Percentiles rank a stretch among this genome's conserved stretches.
phyloP scores from a whole-genome alignment of 2,888 invertebrate genomes.

The Maniola hyperantus region DNA sequence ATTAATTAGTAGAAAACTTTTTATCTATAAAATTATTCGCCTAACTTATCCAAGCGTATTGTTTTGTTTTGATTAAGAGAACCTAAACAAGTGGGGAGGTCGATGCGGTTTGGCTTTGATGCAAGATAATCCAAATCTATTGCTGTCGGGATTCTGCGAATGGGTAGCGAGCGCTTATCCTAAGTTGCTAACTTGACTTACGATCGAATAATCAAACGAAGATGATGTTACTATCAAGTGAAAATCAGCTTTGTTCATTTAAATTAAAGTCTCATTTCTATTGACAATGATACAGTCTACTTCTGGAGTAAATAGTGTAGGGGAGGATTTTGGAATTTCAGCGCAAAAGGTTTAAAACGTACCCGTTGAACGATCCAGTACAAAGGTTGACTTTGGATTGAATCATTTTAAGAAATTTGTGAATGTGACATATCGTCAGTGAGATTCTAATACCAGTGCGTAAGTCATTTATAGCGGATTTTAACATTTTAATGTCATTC shows the following conservation, averaged over 20 bases:
- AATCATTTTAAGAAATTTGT: background rate
- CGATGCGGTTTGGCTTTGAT: slow-evolving; percentile 52
- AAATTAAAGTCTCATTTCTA: slow-evolving; percentile 18
- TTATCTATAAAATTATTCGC: background rate
- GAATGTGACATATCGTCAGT: too few relatives aligned
- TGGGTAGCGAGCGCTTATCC: slow-evolving; percentile 43
- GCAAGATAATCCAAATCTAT: slow-evolving; percentile 57
- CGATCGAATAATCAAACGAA: slow-evolving; percentile 44
- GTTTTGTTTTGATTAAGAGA: slow-evolving; percentile 31
- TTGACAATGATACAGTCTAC: slow-evolving; percentile 3
- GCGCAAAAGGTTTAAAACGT: slow-evolving; percentile 38
- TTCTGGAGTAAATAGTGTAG: slow-evolving; percentile 38
- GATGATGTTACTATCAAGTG: slow-evolving; percentile 23
- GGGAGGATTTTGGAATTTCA: slow-evolving; percentile 38
- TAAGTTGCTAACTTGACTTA: slow-evolving; percentile 45
- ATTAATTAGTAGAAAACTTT: too few relatives aligned
- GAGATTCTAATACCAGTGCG: too few relatives aligned
- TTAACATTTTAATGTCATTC: too few relatives aligned
- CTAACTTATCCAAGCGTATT: slow-evolving; percentile 14
- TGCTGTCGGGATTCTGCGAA: slow-evolving; percentile 49
- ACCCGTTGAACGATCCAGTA: slow-evolving; percentile 18
- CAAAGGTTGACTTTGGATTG: background rate
- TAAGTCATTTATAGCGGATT: too few relatives aligned
- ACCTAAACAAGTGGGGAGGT: slow-evolving; percentile 32
- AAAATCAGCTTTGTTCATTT: slow-evolving; percentile 19